Conservation (phyloP, 2,888 invertebrate genomes). For the Ctenicera cuprea region DNA sequence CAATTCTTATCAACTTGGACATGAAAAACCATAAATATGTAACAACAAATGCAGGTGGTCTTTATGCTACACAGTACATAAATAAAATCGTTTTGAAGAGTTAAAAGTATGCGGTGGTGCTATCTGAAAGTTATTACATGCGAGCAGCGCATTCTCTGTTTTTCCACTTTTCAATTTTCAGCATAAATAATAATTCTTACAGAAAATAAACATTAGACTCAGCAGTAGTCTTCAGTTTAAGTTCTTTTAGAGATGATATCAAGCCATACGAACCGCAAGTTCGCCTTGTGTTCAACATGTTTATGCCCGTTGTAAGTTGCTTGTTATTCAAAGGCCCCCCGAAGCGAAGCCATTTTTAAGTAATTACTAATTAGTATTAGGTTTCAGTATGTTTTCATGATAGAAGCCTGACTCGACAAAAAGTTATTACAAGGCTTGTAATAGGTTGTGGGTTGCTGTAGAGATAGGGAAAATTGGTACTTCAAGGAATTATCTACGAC, state of each 20-base stretch:
- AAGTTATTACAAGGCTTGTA: constrained; percentile 6
- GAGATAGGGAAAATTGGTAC: not conserved
- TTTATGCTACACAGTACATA: not conserved
- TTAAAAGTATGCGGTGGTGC: not conserved
- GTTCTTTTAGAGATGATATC: constrained; percentile 24
- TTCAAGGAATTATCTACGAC: not conserved
- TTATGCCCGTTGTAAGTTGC: constrained; percentile 18
- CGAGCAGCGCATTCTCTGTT: not conserved
- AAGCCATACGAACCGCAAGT: not conserved
- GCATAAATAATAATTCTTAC: constrained; percentile 2
- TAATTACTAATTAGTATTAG: constrained; percentile 35
- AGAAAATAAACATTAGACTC: constrained; percentile 11
- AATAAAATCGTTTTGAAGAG: not conserved
- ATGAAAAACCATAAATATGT: too few relatives aligned
- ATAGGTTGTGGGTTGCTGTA: constrained; percentile 9
- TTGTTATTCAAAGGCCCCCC: constrained; percentile 28
- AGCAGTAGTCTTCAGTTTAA: constrained; percentile 9
- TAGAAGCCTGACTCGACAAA: constrained; percentile 12
- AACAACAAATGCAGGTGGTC: too few relatives aligned
- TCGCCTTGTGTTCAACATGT: constrained; percentile 20
- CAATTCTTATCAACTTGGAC: too few relatives aligned
- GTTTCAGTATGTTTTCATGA: constrained; percentile 26
- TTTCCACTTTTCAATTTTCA: constrained; percentile 7
- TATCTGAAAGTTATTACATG: not conserved
- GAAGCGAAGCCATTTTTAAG: constrained; percentile 33